Evolutionary conservation across 2,888 invertebrate genomes (phyloP).

Genomic region (Andrena camellia): DNA sequence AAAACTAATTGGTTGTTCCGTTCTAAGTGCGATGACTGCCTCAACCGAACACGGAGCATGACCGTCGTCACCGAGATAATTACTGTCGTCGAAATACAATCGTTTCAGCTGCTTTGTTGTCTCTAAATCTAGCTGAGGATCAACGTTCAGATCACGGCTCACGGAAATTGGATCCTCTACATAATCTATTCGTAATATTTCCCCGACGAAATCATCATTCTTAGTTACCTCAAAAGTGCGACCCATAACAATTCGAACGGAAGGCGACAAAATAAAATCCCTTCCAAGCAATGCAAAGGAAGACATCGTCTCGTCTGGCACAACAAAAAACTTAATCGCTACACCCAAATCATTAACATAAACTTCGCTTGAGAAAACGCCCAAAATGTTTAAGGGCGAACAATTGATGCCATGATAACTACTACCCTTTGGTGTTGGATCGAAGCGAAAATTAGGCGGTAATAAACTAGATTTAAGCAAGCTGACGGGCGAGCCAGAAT

Average conservation of each 20-base stretch:
- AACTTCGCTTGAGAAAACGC: not conserved
- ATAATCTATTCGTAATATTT: slow-evolving; percentile 3
- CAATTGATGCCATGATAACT: slow-evolving; percentile 4
- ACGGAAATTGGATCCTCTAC: not conserved
- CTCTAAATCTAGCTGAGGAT: not conserved
- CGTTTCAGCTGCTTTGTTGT: not conserved
- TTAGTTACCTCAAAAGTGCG: not conserved
- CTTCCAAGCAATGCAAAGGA: not conserved
- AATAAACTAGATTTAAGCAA: not conserved
- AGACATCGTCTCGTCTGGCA: slow-evolving; percentile 9
- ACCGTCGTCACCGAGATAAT: not conserved
- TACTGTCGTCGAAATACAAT: not conserved
- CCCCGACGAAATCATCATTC: not conserved
- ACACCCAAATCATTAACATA: not conserved
- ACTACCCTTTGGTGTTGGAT: not conserved
- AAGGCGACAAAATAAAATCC: slow-evolving; percentile 11
- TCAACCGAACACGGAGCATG: not conserved
- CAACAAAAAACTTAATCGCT: slow-evolving; percentile 10
- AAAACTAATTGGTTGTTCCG: slow-evolving; percentile 19
- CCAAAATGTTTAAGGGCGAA: not conserved
- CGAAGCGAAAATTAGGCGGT: not conserved
- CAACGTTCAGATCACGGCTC: not conserved
- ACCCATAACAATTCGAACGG: not conserved
- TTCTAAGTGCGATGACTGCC: not conserved
- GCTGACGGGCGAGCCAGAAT: slow-evolving; percentile 7